Evolutionary conservation across 1,140 invertebrate genomes (phyloP).

Genomic region (Pachypeltis micranthus): DNA sequence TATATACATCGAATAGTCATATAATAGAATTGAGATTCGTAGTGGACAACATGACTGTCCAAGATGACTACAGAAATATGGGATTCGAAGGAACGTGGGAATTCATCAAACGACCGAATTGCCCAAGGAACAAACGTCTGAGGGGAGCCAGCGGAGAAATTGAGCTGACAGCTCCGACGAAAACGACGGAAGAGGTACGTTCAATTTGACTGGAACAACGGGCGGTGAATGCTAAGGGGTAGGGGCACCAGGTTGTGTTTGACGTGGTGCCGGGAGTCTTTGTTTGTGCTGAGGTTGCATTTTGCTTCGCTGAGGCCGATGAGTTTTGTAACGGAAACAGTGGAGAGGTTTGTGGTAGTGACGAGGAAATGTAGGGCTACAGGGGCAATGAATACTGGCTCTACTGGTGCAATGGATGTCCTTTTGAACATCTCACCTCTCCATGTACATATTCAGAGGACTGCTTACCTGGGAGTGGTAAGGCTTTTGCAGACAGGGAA

Average conservation of each 20-base stretch:
- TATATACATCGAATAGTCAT: slow-evolving; percentile 60
- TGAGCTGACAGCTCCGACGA: slow-evolving; percentile 43
- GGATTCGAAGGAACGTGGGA: slow-evolving; percentile 75
- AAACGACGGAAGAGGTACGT: slow-evolving; percentile 52
- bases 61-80: slow-evolving; percentile 70
- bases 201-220: too few species aligned
- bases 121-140: slow-evolving; percentile 49
- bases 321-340: neutral
- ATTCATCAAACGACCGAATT: slow-evolving; percentile 56
- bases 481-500: too few species aligned
- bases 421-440: too few species aligned
- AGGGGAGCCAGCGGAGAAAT: slow-evolving; percentile 66
- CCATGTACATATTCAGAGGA: too few species aligned
- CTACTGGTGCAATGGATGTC: too few species aligned
- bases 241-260: neutral
- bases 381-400: too few species aligned
- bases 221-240: neutral
- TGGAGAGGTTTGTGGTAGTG: too few species aligned
- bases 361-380: too few species aligned
- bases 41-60: slow-evolving; percentile 64
- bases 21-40: slow-evolving; percentile 70
- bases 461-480: too few species aligned
- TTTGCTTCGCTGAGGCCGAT: neutral
- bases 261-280: neutral
- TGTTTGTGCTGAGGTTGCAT: too few species aligned